Conservation (phyloP, 2,113 vertebrate species). For the Synodontis membranacea region DNA sequence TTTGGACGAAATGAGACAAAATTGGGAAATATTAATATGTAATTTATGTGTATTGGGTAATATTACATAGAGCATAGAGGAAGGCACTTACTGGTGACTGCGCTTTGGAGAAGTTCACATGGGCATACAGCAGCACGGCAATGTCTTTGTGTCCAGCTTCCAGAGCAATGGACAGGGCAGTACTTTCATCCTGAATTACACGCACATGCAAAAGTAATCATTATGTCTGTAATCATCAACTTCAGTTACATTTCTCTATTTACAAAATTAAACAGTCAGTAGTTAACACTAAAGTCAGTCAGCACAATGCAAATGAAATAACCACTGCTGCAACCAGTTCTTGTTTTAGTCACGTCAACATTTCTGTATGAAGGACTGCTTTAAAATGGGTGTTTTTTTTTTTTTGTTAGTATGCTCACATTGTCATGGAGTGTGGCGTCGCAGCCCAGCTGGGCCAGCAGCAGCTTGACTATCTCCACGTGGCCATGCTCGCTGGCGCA, state of each 20-base stretch:
- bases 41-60: no score
- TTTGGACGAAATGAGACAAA: not conserved
- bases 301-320: not conserved
- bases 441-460: conserved; percentile 88
- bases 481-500: conserved; percentile 96
- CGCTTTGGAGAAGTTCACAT: conserved; percentile 95
- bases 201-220: not conserved
- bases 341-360: not conserved
- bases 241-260: not conserved
- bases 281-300: not conserved
- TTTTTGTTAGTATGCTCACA: conserved; percentile 76
- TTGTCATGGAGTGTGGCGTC: conserved; percentile 90
- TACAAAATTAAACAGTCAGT: not conserved
- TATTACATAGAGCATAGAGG: not conserved
- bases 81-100: conserved; percentile 85
- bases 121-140: conserved; percentile 91
- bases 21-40: not conserved
- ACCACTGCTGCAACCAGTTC: not conserved
- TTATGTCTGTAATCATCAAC: not conserved
- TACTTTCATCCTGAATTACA: conserved; percentile 86
- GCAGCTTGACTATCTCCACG: conserved; percentile 92
- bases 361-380: not conserved
- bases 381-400: not conserved
- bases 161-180: conserved; percentile 93
- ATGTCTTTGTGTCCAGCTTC: conserved; percentile 98